Evolutionary conservation across 2,888 invertebrate species (phyloP).

Genomic region (Trichogramma dendrolimi): DNA sequence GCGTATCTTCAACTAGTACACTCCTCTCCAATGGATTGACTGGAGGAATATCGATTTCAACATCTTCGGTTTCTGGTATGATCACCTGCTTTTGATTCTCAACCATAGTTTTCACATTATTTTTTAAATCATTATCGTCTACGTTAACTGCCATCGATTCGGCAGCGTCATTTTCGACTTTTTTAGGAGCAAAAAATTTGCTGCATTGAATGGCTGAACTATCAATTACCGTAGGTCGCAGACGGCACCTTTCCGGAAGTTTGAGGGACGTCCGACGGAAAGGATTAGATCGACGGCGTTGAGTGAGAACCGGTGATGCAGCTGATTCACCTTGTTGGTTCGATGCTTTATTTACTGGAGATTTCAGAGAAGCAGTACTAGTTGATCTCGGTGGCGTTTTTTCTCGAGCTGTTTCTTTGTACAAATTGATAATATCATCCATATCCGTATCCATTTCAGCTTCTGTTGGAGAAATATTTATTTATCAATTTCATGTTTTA

Average conservation of each 20-base stretch:
- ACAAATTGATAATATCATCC: conserved; percentile 19
- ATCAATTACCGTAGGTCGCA: conserved; percentile 43
- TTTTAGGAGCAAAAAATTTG: conserved; percentile 40
- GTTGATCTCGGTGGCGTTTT: conserved; percentile 10
- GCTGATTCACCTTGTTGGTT: conserved; percentile 11
- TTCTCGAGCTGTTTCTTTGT: conserved; percentile 8
- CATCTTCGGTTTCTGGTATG: conserved; percentile 21
- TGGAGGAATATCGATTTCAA: conserved; percentile 3
- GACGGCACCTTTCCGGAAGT: conserved; percentile 33
- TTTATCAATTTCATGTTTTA: conserved; percentile 7
- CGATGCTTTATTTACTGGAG: conserved; percentile 9
- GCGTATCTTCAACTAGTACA: not conserved
- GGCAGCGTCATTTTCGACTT: conserved; percentile 5
- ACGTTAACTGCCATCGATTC: conserved; percentile 23
- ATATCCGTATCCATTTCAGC: conserved; percentile 10
- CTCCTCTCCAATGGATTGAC: not conserved
- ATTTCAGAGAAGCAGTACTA: not conserved
- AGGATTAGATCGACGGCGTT: conserved; percentile 29
- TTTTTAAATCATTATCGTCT: conserved; percentile 24
- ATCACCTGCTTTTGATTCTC: conserved; percentile 18
- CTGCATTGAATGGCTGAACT: conserved; percentile 38
- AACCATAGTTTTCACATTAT: conserved; percentile 21
- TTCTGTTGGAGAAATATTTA: conserved; percentile 32
- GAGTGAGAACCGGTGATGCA: conserved; percentile 33
- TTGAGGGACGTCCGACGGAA: conserved; percentile 33